Conservation (phyloP, 2,888 invertebrate genomes). For the Thalpophila matura region DNA sequence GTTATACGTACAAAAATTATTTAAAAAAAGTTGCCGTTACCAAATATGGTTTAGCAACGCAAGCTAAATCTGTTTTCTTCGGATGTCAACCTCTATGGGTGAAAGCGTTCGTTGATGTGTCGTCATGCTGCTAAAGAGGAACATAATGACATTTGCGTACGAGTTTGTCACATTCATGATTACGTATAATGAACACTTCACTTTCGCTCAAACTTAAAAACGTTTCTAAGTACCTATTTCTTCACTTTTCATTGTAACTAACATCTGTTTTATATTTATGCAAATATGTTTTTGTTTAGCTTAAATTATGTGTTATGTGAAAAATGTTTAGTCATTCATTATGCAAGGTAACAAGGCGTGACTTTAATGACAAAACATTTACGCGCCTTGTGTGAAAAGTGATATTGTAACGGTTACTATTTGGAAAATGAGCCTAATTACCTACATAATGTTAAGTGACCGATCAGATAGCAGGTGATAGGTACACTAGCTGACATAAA, state of each 20-base stretch:
- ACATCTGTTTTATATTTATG: conserved; percentile 35
- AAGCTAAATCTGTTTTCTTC: conserved; percentile 37
- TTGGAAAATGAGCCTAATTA: conserved; percentile 3
- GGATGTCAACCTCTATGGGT: conserved; percentile 30
- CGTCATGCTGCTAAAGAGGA: conserved; percentile 38
- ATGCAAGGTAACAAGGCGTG: conserved; percentile 43
- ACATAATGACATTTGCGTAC: conserved; percentile 61
- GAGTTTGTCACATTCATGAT: conserved; percentile 58
- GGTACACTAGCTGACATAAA: neutral
- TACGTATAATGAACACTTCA: conserved; percentile 44
- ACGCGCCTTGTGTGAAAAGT: conserved; percentile 32
- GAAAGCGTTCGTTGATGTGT: conserved; percentile 55
- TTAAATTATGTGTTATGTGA: conserved; percentile 19
- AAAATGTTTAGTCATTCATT: conserved; percentile 29
- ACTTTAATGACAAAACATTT: conserved; percentile 45
- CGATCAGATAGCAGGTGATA: neutral
- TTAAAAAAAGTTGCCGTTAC: neutral
- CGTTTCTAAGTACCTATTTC: conserved; percentile 35
- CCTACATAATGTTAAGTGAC: conserved; percentile 1
- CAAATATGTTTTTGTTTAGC: conserved; percentile 38
- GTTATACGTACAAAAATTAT: neutral
- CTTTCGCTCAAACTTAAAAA: conserved; percentile 53
- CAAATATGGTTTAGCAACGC: conserved; percentile 7
- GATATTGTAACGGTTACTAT: conserved; percentile 32
- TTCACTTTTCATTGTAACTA: conserved; percentile 25